Evolutionary conservation across 2,888 invertebrate genomes (phyloP).

Genomic region (Ctenicera cuprea): DNA sequence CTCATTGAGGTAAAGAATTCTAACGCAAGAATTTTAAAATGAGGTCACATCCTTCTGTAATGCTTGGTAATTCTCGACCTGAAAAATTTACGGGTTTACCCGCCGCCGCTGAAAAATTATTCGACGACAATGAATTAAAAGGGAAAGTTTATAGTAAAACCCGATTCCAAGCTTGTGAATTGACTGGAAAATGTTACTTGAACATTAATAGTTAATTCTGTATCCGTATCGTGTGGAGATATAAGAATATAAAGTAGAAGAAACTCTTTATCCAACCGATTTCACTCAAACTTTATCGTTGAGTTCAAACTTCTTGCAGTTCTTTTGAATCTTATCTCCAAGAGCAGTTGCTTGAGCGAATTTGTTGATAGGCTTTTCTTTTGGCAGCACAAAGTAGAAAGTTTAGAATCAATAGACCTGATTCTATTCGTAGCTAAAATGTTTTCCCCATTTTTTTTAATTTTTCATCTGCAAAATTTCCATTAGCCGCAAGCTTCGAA

Average conservation of each 20-base stretch:
- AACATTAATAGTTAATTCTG: background rate
- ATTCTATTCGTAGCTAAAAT: background rate
- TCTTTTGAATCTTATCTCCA: background rate
- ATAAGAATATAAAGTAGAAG: constrained; percentile 13
- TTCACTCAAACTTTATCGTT: constrained; percentile 1
- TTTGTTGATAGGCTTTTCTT: constrained; percentile 5
- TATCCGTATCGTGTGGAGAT: background rate
- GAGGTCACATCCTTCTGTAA: constrained; percentile 47
- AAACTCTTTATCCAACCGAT: constrained; percentile 17
- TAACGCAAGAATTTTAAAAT: constrained; percentile 52
- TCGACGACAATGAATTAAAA: background rate
- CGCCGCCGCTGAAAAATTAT: background rate
- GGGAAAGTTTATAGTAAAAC: too few species aligned
- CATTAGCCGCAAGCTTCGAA: too few species aligned
- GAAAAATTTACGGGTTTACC: constrained; percentile 1
- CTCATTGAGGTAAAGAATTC: constrained; percentile 54
- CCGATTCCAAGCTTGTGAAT: too few species aligned
- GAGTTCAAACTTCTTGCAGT: background rate
- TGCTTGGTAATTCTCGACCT: constrained; percentile 20
- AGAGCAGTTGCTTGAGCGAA: constrained; percentile 8
- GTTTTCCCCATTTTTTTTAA: background rate
- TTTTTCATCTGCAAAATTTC: constrained; percentile 3
- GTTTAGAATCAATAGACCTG: too few species aligned
- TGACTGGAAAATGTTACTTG: too few species aligned
- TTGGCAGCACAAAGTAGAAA: too few species aligned